A percentile compares a stretch with the other conserved stretches of the same genome.
These are phyloP conservation scores for Engraulis encrasicolus DNA, from an alignment of 2,113 vertebrate species.

Conservation along the genomic window DNA sequence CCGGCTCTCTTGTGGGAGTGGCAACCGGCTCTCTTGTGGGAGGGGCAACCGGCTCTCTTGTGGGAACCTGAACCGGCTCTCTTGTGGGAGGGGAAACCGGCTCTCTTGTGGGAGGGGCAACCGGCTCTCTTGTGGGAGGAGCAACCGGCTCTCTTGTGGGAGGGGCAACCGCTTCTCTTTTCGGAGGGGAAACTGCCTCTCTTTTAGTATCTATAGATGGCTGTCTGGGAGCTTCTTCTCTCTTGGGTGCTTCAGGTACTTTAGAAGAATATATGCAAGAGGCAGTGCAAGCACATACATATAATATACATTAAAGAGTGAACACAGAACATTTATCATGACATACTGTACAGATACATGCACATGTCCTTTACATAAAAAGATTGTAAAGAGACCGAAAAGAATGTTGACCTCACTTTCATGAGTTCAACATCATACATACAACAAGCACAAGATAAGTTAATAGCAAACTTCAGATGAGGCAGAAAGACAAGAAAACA, in stretches of 20 bases:
- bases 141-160: too few species aligned
- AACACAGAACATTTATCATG: background rate
- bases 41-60: too few species aligned
- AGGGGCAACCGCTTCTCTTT: too few species aligned
- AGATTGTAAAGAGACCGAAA: constrained; percentile 11
- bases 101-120: too few species aligned
- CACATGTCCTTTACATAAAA: background rate
- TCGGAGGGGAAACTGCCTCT: too few species aligned
- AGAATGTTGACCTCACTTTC: background rate
- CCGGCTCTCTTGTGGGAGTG: too few species aligned
- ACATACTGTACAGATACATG: constrained; percentile 3
- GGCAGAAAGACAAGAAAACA: background rate
- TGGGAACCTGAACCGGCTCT: too few species aligned
- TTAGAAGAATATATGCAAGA: constrained; percentile 24
- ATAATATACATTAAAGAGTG: background rate
- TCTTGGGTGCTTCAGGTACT: constrained; percentile 31
- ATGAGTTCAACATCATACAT: background rate
- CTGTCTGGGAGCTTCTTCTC: too few species aligned
- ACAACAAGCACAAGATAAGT: background rate
- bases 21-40: too few species aligned
- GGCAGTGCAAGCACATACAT: background rate
- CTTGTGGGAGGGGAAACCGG: too few species aligned
- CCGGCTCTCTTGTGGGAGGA: too few species aligned
- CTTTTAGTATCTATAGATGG: too few species aligned
- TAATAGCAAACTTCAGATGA: constrained; percentile 7